Conservation (phyloP, 2,888 invertebrate species). For the Ormyrus thymus region DNA sequence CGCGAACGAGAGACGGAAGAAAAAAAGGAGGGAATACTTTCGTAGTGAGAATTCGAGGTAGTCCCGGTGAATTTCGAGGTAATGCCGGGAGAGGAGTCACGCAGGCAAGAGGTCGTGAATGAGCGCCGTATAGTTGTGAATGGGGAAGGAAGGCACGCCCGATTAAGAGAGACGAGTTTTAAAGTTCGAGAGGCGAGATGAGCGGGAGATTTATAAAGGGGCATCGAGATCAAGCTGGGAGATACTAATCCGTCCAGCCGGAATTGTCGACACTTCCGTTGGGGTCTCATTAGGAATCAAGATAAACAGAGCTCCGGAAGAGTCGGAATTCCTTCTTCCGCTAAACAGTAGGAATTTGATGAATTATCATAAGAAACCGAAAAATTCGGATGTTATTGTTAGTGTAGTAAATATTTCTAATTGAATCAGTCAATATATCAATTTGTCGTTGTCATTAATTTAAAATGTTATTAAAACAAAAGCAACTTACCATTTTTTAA, state of each 20-base stretch:
- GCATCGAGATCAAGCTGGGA: neutral
- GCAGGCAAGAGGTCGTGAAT: slow-evolving; percentile 9
- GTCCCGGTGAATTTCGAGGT: slow-evolving; percentile 46
- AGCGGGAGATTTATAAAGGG: neutral
- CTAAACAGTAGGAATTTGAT: too few species aligned
- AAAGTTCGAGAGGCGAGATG: neutral
- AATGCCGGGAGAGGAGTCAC: slow-evolving; percentile 20
- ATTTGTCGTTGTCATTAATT: neutral
- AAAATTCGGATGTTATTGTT: too few species aligned
- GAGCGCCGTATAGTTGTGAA: neutral
- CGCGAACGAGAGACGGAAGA: too few species aligned
- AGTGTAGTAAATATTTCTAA: too few species aligned
- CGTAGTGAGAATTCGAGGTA: slow-evolving; percentile 48
- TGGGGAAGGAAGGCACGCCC: neutral
- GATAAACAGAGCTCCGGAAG: neutral
- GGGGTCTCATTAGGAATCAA: slow-evolving; percentile 36
- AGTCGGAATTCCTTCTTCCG: slow-evolving; percentile 14
- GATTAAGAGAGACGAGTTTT: neutral
- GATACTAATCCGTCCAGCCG: slow-evolving; percentile 39
- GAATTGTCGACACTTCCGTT: slow-evolving; percentile 52
- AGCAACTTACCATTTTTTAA: slow-evolving; percentile 12
- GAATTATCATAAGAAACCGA: too few species aligned
- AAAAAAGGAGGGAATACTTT: neutral
- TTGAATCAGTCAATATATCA: too few species aligned
- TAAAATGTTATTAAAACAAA: neutral